Conservation (phyloP, 2,888 invertebrate species). For the Limenitis camilla region DNA sequence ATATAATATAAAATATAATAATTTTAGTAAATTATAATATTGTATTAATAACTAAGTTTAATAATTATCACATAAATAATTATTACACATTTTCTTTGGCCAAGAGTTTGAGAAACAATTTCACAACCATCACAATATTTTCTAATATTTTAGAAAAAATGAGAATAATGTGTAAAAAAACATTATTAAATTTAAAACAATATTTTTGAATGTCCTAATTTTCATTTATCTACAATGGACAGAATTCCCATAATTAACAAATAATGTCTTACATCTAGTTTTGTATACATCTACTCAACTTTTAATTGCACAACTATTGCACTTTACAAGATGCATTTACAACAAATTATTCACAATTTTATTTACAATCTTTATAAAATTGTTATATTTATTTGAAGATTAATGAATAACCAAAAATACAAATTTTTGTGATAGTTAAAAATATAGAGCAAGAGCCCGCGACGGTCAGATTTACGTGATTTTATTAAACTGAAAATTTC, state of each 20-base stretch:
- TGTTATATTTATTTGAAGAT: constrained; percentile 3
- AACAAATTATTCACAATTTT: constrained; percentile 67
- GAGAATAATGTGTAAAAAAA: not conserved
- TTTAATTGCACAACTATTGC: constrained; percentile 71
- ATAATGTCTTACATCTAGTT: constrained; percentile 46
- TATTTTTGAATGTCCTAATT: constrained; percentile 11
- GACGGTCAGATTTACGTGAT: too few relatives aligned
- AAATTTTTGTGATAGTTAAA: not conserved
- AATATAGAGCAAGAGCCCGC: not conserved
- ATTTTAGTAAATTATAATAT: constrained; percentile 18
- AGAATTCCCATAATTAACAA: constrained; percentile 60
- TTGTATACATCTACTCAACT: constrained; percentile 70
- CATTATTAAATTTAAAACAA: constrained; percentile 4
- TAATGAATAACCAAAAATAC: constrained; percentile 1
- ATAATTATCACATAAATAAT: constrained; percentile 12
- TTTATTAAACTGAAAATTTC: too few relatives aligned
- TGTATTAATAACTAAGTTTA: constrained; percentile 1
- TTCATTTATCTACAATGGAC: constrained; percentile 57
- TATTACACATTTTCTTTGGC: constrained; percentile 10
- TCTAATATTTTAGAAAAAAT: not conserved
- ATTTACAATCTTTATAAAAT: constrained; percentile 43
- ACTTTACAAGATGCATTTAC: constrained; percentile 73
- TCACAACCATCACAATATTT: constrained; percentile 22
- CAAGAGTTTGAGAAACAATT: not conserved
- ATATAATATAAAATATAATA: constrained; percentile 25